Evolutionary conservation across 2,113 vertebrate species (phyloP), one percentile per base, ranked within the genome.

Genomic region (Atractosteus spatula): DNA sequence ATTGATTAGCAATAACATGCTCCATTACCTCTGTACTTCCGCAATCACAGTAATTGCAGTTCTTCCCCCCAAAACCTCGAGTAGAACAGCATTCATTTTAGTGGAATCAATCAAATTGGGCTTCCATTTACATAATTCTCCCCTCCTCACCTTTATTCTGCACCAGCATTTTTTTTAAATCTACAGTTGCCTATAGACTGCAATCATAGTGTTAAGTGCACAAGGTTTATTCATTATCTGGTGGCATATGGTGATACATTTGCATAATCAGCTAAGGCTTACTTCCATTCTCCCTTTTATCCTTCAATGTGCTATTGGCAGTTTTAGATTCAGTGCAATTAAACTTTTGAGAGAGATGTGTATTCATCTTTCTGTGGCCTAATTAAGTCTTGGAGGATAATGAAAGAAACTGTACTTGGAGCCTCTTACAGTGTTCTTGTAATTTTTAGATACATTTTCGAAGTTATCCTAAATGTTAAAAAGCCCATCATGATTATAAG

Each of bases 131-230:
- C 78, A 83, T 80, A 80, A 82, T 78, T 83, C 71, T 79, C 71
- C 68, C 77, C 77, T 82, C 76, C 76, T 80, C 80, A 73, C 72
- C 0, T 78, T 81, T 81, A 83, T 78, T 74, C 77, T 80, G 72
- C 79, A 76, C 82, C 79, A 81, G 81, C 72, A 70, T 81, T 87
- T 86, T 87, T 83, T 80, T 29, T 1, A 29, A 71, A 90, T 84
- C 80, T 86, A 81, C 83, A 89, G 76, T 88, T 84, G 80, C 84
- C 85, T 87, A 82, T 82, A 86, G 86, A 75, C 82, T 83, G 76
- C 81, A 89, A 90, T 90, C 85, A 85, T 84, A 87, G 78, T 74
- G 81, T 87, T 86, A 88, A 88, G 79, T 85, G 82, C 81, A 77
- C 66, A 51, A 69, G 82, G 76, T 85, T 89, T 85, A 79, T 84